phyloP scores from a whole-genome alignment of 2,888 invertebrate species.

The Limnephilus auricula region DNA sequence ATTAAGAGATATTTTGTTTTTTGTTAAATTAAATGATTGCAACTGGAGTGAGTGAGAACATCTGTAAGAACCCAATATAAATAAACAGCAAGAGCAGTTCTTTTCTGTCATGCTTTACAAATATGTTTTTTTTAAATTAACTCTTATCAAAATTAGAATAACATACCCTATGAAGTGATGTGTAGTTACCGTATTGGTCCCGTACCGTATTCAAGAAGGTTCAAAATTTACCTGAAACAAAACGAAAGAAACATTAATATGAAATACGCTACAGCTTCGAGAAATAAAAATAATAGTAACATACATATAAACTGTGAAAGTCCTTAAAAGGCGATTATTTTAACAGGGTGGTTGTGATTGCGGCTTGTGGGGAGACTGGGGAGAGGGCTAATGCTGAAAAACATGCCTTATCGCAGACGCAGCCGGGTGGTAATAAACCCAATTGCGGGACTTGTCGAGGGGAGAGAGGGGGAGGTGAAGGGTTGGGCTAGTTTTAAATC shows the following conservation, averaged over 20 bases:
- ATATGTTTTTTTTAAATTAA: no score
- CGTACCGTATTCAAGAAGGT: no score
- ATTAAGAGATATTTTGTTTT: no score
- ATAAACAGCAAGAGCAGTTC: no score
- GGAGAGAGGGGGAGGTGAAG: slow-evolving; percentile 5
- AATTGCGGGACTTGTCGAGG: slow-evolving; percentile 38
- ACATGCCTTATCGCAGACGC: slow-evolving; percentile 57
- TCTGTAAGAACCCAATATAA: no score
- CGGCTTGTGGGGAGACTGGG: slow-evolving; percentile 31
- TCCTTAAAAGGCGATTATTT: slow-evolving; percentile 27
- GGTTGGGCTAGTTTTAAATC: neutral
- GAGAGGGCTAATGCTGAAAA: slow-evolving; percentile 47
- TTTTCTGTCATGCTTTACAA: no score
- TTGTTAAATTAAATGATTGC: no score
- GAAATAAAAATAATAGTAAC: slow-evolving; percentile 22
- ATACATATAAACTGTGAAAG: slow-evolving; percentile 2
- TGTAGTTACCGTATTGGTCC: neutral
- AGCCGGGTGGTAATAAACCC: slow-evolving; percentile 58
- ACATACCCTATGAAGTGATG: neutral
- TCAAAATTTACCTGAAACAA: neutral
- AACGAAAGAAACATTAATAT: slow-evolving; percentile 13
- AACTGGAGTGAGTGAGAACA: no score
- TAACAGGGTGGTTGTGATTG: slow-evolving; percentile 19
- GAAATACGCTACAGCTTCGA: neutral
- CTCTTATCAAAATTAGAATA: neutral